Evolutionary conservation across 1,140 invertebrate species (phyloP), one percentile per base, ranked within the genome.

Genomic region (Temnothorax nylanderi): DNA sequence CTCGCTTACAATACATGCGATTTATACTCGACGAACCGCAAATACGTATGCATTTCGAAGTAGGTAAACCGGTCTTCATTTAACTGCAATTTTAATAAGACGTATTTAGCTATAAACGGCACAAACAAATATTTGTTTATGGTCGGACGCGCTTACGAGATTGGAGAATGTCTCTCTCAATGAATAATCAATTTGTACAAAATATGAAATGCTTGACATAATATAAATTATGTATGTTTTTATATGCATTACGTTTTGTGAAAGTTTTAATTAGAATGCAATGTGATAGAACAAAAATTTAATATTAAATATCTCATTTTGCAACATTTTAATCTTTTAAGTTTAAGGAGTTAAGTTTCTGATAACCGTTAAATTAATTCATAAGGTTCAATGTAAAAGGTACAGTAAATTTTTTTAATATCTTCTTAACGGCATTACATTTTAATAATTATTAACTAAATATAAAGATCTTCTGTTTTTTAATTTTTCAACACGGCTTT

Each of bases 71-170:
- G 60, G 76, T 65, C 18, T 34, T 54, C 37, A 16, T 75, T 60
- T 56, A 58, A 58, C n/a, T 41, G 58, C 2, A 16, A 60, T 76
- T 76, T 76, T 76, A 58, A 60, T 76, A 56, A 56, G 74, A 54
- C 10, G 3, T 32, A 18, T 41, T 56, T 76, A 58, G 11, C 26
- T 76, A 16, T 34, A 21, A 75, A 37, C 13, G 11, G 32, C 7
- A 60, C 5, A 47, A 60, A n/a, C 37, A 32, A 60, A 41, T 47
- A 74, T 49, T 62, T 62, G 8, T 58, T 41, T 58, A 41, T 41
- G 13, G 6, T 76, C 21, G n/a, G 13, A 60, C n/a, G 32, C 13
- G 51, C 7, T 41, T 18, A 47, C 54, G 34, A 76, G 37, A 41
- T 60, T 60, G 47, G 26, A 1, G 11, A 2, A 26, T 21, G 13